Conservation (phyloP, 2,113 vertebrate species). For the Arenaria interpres region DNA sequence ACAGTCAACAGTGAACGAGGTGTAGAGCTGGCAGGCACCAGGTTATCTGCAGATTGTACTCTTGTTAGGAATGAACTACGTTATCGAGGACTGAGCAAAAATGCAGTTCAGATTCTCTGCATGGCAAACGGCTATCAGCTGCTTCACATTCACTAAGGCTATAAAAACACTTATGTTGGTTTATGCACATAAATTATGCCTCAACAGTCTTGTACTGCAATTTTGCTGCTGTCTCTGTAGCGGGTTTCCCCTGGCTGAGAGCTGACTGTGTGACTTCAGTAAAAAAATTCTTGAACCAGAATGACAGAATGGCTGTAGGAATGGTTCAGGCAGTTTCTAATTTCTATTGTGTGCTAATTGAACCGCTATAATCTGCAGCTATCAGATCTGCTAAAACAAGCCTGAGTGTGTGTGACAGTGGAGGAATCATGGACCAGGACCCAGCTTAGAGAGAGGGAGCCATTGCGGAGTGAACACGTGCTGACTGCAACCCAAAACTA, state of each 20-base stretch:
- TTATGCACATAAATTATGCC: background rate
- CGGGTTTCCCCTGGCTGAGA: background rate
- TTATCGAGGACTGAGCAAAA: background rate
- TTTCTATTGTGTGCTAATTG: background rate
- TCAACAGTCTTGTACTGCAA: background rate
- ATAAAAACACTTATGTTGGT: accelerated
- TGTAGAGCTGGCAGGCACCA: background rate
- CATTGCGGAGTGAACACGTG: background rate
- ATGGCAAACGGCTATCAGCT: background rate
- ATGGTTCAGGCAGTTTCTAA: background rate
- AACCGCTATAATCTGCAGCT: conserved; percentile 15
- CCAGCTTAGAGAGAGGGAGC: background rate
- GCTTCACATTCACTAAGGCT: background rate
- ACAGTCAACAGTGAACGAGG: background rate
- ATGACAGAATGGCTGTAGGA: background rate
- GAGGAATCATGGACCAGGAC: background rate
- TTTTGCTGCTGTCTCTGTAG: background rate
- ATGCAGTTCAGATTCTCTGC: background rate
- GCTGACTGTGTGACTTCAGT: background rate
- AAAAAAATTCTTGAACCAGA: background rate
- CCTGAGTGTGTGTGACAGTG: background rate
- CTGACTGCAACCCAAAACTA: background rate
- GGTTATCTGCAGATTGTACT: accelerated
- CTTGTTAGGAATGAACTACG: background rate
- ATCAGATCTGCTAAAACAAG: conserved; percentile 15